These are phyloP conservation scores for Sacculina carcini DNA, from an alignment of 2,888 invertebrate genomes.

Conservation along the genomic window DNA sequence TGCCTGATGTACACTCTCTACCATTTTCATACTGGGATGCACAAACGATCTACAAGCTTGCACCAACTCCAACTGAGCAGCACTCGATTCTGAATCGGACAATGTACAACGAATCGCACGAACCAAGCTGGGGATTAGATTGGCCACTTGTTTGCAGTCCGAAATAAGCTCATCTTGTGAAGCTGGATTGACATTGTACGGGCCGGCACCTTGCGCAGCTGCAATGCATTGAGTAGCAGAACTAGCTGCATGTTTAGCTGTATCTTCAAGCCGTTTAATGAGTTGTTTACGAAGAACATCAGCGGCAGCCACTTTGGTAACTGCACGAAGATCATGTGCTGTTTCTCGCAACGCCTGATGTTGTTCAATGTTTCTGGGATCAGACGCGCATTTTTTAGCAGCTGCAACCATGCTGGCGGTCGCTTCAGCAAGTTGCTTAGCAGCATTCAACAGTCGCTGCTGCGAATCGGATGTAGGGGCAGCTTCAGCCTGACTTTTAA, in stretches of 20 bases:
- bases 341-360: slow-evolving; percentile 62
- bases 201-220: slow-evolving; percentile 53
- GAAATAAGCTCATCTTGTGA: slow-evolving; percentile 43
- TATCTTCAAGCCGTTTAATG: slow-evolving; percentile 28
- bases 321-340: slow-evolving; percentile 74
- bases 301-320: slow-evolving; percentile 58
- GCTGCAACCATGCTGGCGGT: slow-evolving; percentile 86
- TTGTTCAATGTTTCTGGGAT: slow-evolving; percentile 49
- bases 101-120: slow-evolving; percentile 46
- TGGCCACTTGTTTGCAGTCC: slow-evolving; percentile 37
- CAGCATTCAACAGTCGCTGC: slow-evolving; percentile 67
- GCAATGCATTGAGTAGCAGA: slow-evolving; percentile 75
- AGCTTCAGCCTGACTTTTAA: slow-evolving; percentile 76
- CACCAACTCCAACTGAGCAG: slow-evolving; percentile 50
- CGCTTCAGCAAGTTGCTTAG: slow-evolving; percentile 76
- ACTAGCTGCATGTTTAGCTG: slow-evolving; percentile 58
- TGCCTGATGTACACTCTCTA: slow-evolving; percentile 21
- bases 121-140: slow-evolving; percentile 51
- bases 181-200: slow-evolving; percentile 38
- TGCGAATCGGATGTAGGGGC: slow-evolving; percentile 69
- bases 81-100: slow-evolving; percentile 39
- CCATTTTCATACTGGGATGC: slow-evolving; percentile 28
- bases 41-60: slow-evolving; percentile 54
- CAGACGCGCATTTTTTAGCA: slow-evolving; percentile 66
- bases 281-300: slow-evolving; percentile 44